Base-by-base conservation (phyloP, 2,797 vertebrate genomes). In the Clarias pachynema region DNA sequence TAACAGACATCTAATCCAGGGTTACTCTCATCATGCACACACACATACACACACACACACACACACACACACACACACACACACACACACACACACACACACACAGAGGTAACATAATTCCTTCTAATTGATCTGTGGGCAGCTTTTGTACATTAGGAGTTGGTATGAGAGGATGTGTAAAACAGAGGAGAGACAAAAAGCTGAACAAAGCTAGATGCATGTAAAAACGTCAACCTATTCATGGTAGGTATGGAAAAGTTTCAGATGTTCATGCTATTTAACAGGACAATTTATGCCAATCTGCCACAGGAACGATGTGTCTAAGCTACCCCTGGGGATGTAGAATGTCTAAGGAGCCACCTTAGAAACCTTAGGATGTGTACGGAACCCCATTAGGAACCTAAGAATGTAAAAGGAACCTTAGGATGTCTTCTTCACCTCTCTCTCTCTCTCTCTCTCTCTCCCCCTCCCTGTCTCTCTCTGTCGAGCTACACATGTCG, bases 1-100 rank as follows among this genome's bases (percentile, higher is more conserved):
- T 70, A 59, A 53, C 66, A 40, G 77, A 79, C 77, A 79, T 79
- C 77, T 79, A 66, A 86, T 82, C 77, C 37, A 88, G 53, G 77
- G 37, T 49, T 59, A 49, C 24, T 6, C 3, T 34, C 5, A 20
- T 26, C 24, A 73, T 59, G 81, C 65, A 40, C 40, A 65, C 14
- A 87, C 81, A 68, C 22, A 2, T 1, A n/a, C 69, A 49, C 37
- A 49, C 24, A 63, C 26, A 65, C 24, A 79, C 79, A 86, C 62
- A 63, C 44, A 78, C n/a, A 85, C 29, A 75, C 72, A 85, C 53
- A 59, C 29, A 74, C 24, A 87, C n/a, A 81, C 79, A 84, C 62
- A 63, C 49, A 79, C 26, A 87, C n/a, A 78, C 75, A 86, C 63
- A 65, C 49, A 79, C 26, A 87, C 74, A 77, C 49, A 83, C 69